Evolutionary conservation across 2,113 vertebrate genomes (phyloP), one percentile per base, ranked within the genome.

Genomic region (Rhineura floridana): DNA sequence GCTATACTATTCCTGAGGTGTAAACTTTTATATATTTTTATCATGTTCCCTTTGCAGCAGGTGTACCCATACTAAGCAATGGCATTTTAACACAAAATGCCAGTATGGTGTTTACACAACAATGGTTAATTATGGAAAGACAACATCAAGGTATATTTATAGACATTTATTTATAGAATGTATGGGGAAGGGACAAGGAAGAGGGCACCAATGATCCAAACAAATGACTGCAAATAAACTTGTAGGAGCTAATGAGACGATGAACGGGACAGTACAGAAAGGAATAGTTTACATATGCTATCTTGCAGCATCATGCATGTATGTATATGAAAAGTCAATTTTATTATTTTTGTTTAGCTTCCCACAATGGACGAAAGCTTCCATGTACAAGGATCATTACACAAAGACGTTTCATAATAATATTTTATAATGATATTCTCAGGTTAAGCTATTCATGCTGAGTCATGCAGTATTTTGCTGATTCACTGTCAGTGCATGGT

Each of bases 381-480:
- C 98, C 98, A 98, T 99, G 98, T 99, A 99, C 98, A 98, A 96
- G 93, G 94, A 95, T 96, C 96, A 96, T 96, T 96, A 97, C 96
- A 97, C 97, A 98, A 98, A 97, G 98, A 97, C 96, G 95, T 97
- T 97, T 96, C 96, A 97, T 96, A 97, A 67, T 77, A 97, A 97
- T 99, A 99, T 99, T 99, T 99, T 97, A 98, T 96, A 97, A 97
- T 98, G 98, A 99, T 99, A 98, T 98, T 98, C 98, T 97, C 97
- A 94, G 92, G 89, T 79, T 95, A 90, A 93, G 92, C 80, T 85
- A 73, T 25, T 95, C 96, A 96, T 96, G 97, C 96, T 88, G 90
- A 86, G 77, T 95, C 97, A 96, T 97, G 97, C 96, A 94, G 90
- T 87, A 88, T 89, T 94, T 93, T 94, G 95, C 96, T 96, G 96